Evolutionary conservation across 2,888 invertebrate genomes (phyloP).

Genomic region (Steinernema carpocapsae): DNA sequence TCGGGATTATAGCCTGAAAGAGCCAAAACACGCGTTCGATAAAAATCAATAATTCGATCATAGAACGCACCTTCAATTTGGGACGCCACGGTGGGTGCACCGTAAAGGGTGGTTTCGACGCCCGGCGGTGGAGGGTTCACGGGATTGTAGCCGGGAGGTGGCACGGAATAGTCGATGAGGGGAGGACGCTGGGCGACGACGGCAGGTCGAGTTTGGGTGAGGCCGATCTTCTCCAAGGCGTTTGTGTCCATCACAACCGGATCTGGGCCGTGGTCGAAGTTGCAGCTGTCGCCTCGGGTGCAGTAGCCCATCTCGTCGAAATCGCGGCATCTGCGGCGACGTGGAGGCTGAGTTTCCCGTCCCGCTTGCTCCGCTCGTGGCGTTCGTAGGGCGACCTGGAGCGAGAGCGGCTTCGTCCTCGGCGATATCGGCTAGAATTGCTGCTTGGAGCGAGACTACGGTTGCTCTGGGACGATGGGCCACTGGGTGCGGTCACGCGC

Average conservation of each 20-base stretch:
- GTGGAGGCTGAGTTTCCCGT: conserved; percentile 38
- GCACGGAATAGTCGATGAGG: conserved; percentile 36
- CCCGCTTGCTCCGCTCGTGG: conserved; percentile 34
- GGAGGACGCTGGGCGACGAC: background rate
- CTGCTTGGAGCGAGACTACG: background rate
- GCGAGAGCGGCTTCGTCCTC: conserved; percentile 9
- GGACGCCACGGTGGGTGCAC: background rate
- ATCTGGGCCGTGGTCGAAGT: conserved; percentile 93
- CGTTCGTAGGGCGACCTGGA: conserved; percentile 19
- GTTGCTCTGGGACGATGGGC: background rate
- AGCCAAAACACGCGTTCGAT: background rate
- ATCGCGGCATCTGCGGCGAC: conserved; percentile 78
- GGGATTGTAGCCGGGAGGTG: conserved; percentile 46
- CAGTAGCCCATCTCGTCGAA: conserved; percentile 94
- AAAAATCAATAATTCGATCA: conserved; percentile 20
- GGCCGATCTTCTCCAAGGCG: conserved; percentile 53
- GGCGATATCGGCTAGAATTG: conserved; percentile 1
- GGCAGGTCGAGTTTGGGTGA: conserved; percentile 23
- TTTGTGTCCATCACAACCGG: conserved; percentile 78
- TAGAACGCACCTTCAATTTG: conserved; percentile 37
- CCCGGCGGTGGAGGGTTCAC: conserved; percentile 49
- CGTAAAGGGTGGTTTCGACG: conserved; percentile 35
- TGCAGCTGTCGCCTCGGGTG: conserved; percentile 93
- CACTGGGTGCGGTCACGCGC: background rate
- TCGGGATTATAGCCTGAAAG: conserved; percentile 65